These are phyloP conservation scores for Agrotis exclamationis DNA, from an alignment of 2,888 invertebrate genomes.

Conservation along the genomic window DNA sequence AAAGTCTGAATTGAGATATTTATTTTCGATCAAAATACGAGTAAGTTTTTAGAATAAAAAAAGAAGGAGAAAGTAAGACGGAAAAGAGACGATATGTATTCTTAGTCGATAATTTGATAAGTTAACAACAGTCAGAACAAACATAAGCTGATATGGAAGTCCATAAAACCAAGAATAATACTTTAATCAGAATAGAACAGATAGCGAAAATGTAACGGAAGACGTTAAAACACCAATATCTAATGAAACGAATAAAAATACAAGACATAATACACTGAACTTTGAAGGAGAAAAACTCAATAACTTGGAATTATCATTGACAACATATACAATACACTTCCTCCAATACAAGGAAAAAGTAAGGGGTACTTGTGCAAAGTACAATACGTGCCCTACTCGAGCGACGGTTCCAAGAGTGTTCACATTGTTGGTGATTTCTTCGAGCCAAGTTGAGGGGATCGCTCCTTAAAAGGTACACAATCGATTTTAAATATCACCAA, in stretches of 20 bases:
- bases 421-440: conserved; percentile 70
- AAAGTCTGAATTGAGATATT: conserved; percentile 51
- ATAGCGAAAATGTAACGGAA: conserved; percentile 21
- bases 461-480: conserved; percentile 64
- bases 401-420: conserved; percentile 70
- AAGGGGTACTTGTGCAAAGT: conserved; percentile 68
- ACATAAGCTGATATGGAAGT: neutral
- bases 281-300: conserved; percentile 50
- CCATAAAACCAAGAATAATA: neutral
- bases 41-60: conserved; percentile 8
- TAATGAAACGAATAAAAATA: conserved; percentile 39
- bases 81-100: neutral
- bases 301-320: conserved; percentile 67
- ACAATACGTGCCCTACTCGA: conserved; percentile 72
- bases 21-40: neutral
- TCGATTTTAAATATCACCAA: conserved; percentile 47
- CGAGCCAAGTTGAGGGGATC: conserved; percentile 50
- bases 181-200: neutral
- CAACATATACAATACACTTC: conserved; percentile 67
- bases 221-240: conserved; percentile 8
- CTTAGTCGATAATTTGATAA: neutral
- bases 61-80: neutral
- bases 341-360: conserved; percentile 66
- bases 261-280: conserved; percentile 42
- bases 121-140: neutral